Evolutionary conservation across 2,888 invertebrate genomes (phyloP).

Genomic region (Meliscaeva auricollis): DNA sequence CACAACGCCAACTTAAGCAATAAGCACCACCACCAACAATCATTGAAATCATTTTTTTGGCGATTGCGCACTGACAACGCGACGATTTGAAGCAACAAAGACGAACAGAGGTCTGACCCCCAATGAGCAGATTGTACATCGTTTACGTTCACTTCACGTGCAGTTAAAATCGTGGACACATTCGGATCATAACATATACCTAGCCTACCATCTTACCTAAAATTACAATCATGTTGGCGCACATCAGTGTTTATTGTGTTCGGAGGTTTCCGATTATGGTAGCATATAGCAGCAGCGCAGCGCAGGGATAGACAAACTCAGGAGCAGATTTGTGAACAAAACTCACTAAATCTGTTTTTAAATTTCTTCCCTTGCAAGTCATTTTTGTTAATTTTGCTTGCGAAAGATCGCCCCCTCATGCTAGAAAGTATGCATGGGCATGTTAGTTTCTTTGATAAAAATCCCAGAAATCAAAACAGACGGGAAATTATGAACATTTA

Average conservation of each 20-base stretch:
- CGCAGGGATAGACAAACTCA: background rate
- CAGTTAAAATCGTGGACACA: slow-evolving; percentile 69
- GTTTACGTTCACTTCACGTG: slow-evolving; percentile 76
- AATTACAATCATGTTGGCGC: slow-evolving; percentile 33
- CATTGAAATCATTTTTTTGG: slow-evolving; percentile 29
- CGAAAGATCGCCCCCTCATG: too few relatives aligned
- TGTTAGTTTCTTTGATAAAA: too few relatives aligned
- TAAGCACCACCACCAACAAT: slow-evolving; percentile 28
- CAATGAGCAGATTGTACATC: slow-evolving; percentile 68
- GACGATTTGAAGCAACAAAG: slow-evolving; percentile 28
- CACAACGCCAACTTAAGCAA: slow-evolving; percentile 18
- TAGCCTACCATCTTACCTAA: slow-evolving; percentile 28
- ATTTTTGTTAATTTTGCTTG: too few relatives aligned
- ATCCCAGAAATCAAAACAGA: too few relatives aligned
- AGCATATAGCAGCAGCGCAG: background rate
- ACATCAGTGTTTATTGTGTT: slow-evolving; percentile 35
- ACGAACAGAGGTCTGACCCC: slow-evolving; percentile 70
- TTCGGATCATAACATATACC: slow-evolving; percentile 63
- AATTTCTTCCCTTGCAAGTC: too few relatives aligned
- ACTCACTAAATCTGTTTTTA: too few relatives aligned
- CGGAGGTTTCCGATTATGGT: slow-evolving; percentile 1
- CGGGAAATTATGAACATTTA: too few relatives aligned
- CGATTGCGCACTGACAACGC: slow-evolving; percentile 15
- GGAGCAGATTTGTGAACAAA: background rate
- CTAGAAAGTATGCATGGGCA: too few relatives aligned